phyloP scores from a whole-genome alignment of 2,797 vertebrate species.

The Epinephelus awoara region DNA sequence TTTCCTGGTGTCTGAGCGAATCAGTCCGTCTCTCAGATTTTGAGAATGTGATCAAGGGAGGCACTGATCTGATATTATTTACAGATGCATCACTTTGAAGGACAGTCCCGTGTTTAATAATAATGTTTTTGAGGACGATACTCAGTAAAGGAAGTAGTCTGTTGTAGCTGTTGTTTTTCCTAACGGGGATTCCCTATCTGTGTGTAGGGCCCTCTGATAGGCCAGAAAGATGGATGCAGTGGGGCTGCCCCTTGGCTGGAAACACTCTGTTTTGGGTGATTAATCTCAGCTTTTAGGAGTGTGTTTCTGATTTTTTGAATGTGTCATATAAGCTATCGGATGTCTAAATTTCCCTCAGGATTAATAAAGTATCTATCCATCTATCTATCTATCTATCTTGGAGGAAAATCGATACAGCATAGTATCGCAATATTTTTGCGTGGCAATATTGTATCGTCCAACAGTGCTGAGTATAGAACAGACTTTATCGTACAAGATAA shows the following conservation, averaged over 20 bases:
- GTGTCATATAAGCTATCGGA: too few species aligned
- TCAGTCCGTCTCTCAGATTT: neutral
- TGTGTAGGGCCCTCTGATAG: neutral
- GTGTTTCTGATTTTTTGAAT: neutral
- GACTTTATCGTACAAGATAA: too few species aligned
- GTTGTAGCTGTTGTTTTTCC: neutral
- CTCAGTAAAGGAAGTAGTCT: neutral
- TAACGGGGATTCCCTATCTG: neutral
- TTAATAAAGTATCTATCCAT: too few species aligned
- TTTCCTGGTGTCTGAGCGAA: neutral
- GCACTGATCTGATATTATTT: neutral
- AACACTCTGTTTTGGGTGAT: neutral
- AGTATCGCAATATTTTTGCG: too few species aligned
- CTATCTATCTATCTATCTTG: too few species aligned
- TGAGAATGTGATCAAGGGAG: neutral
- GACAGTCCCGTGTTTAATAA: neutral
- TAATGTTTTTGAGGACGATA: neutral
- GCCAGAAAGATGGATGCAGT: neutral
- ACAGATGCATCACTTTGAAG: neutral
- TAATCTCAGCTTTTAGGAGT: neutral
- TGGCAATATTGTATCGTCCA: too few species aligned
- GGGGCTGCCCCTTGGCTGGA: neutral
- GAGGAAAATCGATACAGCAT: too few species aligned
- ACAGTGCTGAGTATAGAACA: too few species aligned
- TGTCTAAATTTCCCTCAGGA: too few species aligned